phyloP scores from a whole-genome alignment of 2,888 invertebrate genomes.

The Scelioninae gen. 1 region DNA sequence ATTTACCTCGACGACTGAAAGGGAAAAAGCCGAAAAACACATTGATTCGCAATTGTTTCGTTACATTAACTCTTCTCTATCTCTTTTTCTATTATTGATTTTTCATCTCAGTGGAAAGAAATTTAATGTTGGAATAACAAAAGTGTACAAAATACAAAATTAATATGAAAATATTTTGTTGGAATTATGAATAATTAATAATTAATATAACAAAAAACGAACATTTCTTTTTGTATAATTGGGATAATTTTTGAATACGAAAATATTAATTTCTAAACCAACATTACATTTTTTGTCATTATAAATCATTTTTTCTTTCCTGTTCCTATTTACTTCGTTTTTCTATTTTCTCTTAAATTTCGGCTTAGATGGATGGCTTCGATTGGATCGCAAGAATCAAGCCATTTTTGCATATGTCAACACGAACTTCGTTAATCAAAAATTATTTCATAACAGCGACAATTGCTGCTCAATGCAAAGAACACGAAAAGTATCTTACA shows the following conservation, averaged over 20 bases:
- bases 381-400: not conserved
- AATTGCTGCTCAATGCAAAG: conserved; percentile 53
- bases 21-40: not conserved
- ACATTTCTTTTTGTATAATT: no score
- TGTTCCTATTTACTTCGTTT: not conserved
- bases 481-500: conserved; percentile 70
- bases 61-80: conserved; percentile 1
- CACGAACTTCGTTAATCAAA: no score
- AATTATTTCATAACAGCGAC: conserved; percentile 19
- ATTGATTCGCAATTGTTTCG: conserved; percentile 29
- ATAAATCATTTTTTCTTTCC: not conserved
- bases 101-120: not conserved
- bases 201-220: no score
- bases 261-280: not conserved
- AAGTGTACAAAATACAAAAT: not conserved
- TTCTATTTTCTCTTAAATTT: not conserved
- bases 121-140: not conserved
- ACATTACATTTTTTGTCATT: not conserved
- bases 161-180: no score
- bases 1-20: not conserved
- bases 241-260: no score
- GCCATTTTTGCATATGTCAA: not conserved
- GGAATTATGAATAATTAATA: no score
- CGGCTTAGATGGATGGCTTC: not conserved
- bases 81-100: not conserved